Base-by-base conservation (phyloP, 1,140 invertebrate genomes). In the Linepithema humile region DNA sequence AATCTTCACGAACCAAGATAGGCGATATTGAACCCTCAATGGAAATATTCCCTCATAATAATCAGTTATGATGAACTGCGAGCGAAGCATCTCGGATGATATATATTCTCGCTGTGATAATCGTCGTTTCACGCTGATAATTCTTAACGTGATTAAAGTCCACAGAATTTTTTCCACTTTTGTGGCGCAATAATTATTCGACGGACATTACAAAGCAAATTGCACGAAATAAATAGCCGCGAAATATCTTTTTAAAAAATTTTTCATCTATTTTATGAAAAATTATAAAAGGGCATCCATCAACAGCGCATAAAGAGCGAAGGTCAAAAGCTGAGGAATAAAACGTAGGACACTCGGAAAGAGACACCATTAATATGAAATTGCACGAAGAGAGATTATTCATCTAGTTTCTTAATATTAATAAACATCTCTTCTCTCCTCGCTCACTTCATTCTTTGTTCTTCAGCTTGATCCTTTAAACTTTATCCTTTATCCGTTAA, bases 361-460 rank as follows among this genome's bases (percentile, higher is more conserved):
- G 4, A n/a, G 38, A 65, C n/a, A 60, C 35, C 15, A 53, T 69
- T 80, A 80, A 80, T 80, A 80, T n/a, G n/a, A n/a, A n/a, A n/a
- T 80, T 80, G 48, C 29, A 80, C 43, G 64, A 80, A 35, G 64
- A 40, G n/a, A 59, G 75, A 80, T 80, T 80, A 43, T 43, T 69
- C 64, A 70, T 69, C 23, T n/a, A 29, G 48, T 40, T 12, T 40
- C 35, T 80, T 70, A 80, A 80, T 80, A 80, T 80, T 80, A 80
- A 80, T 80, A 29, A 69, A 67, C 23, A 78, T 50, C 17, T 3
- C 17, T 29, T 5, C 32, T 53, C 15, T 40, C 32, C 32, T 50
- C 17, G 20, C 9, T 12, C 15, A 40, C 32, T 20, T 65, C 32
- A 26, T n/a, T 12, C 23, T 40, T 26, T 29, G 29, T 43, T 17